phyloP scores from a whole-genome alignment of 2,113 vertebrate genomes.

The Paracanthobrama guichenoti region DNA sequence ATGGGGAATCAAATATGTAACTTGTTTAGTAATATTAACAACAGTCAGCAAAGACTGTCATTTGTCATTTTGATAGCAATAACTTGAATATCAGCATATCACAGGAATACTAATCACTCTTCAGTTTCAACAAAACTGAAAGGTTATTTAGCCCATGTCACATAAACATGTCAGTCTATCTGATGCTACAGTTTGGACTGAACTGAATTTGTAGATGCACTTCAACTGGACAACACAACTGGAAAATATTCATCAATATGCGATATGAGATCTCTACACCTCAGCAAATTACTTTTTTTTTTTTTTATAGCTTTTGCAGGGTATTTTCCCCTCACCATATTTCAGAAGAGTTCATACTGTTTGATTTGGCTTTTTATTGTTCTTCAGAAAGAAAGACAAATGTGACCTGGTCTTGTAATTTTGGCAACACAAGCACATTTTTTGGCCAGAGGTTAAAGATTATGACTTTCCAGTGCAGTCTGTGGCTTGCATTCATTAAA shows the following conservation, averaged over 20 bases:
- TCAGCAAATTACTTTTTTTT: not conserved
- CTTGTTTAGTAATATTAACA: not conserved
- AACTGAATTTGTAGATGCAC: conserved; percentile 38
- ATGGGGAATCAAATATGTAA: not conserved
- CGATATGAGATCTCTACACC: conserved; percentile 23
- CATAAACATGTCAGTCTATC: not conserved
- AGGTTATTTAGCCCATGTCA: no score
- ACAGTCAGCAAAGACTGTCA: not conserved
- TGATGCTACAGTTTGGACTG: conserved; percentile 67
- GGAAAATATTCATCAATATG: conserved; percentile 40
- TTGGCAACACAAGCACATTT: conserved; percentile 10
- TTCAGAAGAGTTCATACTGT: not conserved
- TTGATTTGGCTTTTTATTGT: conserved; percentile 40
- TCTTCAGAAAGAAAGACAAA: conserved; percentile 2
- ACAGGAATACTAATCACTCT: no score
- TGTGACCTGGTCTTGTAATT: conserved; percentile 30
- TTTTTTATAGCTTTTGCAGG: conserved; percentile 37
- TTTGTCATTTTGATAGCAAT: conserved; percentile 4
- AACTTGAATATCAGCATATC: no score
- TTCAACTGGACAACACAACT: conserved; percentile 21
- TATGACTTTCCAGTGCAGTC: not conserved
- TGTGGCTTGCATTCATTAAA: not conserved
- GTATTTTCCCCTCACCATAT: not conserved
- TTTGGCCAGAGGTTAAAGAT: conserved; percentile 11
- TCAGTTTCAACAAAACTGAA: no score